phyloP scores from a whole-genome alignment of 2,113 vertebrate genomes.

The Leuciscus idus region DNA sequence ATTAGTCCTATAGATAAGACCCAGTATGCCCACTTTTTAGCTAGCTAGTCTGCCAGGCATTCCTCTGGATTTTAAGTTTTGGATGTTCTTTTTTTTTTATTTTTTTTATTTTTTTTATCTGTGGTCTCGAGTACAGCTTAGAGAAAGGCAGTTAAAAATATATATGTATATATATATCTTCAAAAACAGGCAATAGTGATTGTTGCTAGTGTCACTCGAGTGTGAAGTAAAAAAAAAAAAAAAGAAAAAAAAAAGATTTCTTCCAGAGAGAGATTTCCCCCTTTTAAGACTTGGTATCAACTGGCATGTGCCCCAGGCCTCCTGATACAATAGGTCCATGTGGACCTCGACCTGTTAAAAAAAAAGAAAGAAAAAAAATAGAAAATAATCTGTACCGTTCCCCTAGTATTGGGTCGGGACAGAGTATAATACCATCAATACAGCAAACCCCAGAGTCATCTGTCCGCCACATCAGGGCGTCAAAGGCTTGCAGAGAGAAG shows the following conservation, averaged over 20 bases:
- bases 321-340: conserved; percentile 55
- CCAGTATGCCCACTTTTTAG: conserved; percentile 55
- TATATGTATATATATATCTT: conserved; percentile 8
- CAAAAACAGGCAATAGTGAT: conserved; percentile 77
- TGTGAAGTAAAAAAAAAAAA: conserved; percentile 43
- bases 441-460: conserved; percentile 54
- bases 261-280: conserved; percentile 69
- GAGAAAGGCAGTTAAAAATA: conserved; percentile 69
- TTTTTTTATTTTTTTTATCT: conserved; percentile 45
- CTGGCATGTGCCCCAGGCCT: conserved; percentile 63
- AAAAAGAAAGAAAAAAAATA: conserved; percentile 49
- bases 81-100: conserved; percentile 23
- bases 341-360: conserved; percentile 55
- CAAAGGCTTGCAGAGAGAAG: conserved; percentile 65
- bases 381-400: conserved; percentile 51
- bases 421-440: conserved; percentile 56
- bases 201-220: conserved; percentile 69
- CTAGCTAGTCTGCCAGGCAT: conserved; percentile 48
- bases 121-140: conserved; percentile 72
- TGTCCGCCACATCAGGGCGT: conserved; percentile 32
- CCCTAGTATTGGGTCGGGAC: conserved; percentile 51
- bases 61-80: conserved; percentile 25
- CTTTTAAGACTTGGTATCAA: conserved; percentile 76
- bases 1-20: conserved; percentile 43
- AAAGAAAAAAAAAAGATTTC: conserved; percentile 28